These are phyloP conservation scores for Drosophila pectinifera DNA, from an alignment of 1,140 invertebrate species.

Conservation along the genomic window DNA sequence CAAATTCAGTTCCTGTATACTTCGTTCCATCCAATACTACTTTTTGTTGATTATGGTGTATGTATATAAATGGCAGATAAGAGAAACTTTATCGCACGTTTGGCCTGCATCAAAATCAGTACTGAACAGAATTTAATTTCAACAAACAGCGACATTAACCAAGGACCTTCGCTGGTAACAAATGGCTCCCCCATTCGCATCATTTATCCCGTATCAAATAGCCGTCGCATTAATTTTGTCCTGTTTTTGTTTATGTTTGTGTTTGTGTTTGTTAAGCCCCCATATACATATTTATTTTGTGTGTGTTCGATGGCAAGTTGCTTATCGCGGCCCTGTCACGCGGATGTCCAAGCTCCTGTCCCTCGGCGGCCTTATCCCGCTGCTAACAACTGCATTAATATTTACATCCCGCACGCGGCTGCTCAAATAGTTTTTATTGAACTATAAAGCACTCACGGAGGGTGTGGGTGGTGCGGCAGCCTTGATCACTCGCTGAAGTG, in stretches of 20 bases:
- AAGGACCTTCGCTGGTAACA: slow-evolving; percentile 16
- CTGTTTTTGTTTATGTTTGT: slow-evolving; percentile 2
- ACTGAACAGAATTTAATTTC: slow-evolving; percentile 14
- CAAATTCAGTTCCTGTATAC: too few species aligned
- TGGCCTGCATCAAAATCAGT: slow-evolving; percentile 11
- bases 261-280: slow-evolving; percentile 35
- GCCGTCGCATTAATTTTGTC: slow-evolving; percentile 19
- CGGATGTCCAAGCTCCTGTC: slow-evolving; percentile 14
- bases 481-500: slow-evolving; percentile 32
- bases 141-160: slow-evolving; percentile 18
- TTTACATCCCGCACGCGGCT: slow-evolving; percentile 27
- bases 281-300: slow-evolving; percentile 10
- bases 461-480: too few species aligned
- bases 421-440: slow-evolving; percentile 32
- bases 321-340: slow-evolving; percentile 31
- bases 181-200: slow-evolving; percentile 31
- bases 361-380: slow-evolving; percentile 22
- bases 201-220: slow-evolving; percentile 39
- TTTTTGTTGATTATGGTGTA: background rate
- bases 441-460: slow-evolving; percentile 17
- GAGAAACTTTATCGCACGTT: background rate
- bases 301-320: slow-evolving; percentile 22
- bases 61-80: slow-evolving; percentile 1
- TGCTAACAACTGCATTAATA: slow-evolving; percentile 45
- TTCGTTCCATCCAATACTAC: background rate